These are phyloP conservation scores for Chrysolina americana DNA, from an alignment of 2,888 invertebrate species.

Conservation along the genomic window DNA sequence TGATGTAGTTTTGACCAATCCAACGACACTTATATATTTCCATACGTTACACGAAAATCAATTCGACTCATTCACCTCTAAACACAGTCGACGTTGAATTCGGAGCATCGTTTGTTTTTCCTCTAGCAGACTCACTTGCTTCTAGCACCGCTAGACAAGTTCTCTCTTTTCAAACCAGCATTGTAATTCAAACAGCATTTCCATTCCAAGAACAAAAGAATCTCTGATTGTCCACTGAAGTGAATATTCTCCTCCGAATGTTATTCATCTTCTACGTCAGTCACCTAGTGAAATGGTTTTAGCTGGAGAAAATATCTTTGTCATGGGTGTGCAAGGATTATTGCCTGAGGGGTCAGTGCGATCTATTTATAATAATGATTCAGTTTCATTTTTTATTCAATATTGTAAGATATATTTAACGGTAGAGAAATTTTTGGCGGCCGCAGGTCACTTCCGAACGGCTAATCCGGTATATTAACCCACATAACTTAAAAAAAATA, in stretches of 20 bases:
- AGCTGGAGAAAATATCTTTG: constrained; percentile 2
- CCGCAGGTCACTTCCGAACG: too few species aligned
- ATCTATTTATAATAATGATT: too few species aligned
- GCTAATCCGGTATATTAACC: too few species aligned
- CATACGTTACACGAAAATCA: too few species aligned
- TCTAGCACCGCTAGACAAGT: constrained; percentile 3
- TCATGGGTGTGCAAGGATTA: neutral
- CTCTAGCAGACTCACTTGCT: neutral
- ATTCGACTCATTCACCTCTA: too few species aligned
- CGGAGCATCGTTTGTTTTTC: neutral
- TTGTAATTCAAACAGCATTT: constrained; percentile 23
- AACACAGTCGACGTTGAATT: neutral
- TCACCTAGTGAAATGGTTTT: constrained; percentile 8
- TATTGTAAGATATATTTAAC: too few species aligned
- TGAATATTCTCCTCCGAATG: constrained; percentile 19
- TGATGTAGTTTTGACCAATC: too few species aligned
- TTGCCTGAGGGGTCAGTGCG: neutral
- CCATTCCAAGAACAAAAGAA: constrained; percentile 26
- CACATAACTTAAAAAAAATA: too few species aligned
- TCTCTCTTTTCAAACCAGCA: neutral
- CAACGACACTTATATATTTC: too few species aligned
- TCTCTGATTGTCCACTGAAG: constrained; percentile 21
- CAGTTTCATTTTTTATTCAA: too few species aligned
- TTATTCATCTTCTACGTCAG: constrained; percentile 29
- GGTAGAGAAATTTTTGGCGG: too few species aligned